Conservation (phyloP, 2,888 invertebrate species). For the Eremobia ochroleuca region DNA sequence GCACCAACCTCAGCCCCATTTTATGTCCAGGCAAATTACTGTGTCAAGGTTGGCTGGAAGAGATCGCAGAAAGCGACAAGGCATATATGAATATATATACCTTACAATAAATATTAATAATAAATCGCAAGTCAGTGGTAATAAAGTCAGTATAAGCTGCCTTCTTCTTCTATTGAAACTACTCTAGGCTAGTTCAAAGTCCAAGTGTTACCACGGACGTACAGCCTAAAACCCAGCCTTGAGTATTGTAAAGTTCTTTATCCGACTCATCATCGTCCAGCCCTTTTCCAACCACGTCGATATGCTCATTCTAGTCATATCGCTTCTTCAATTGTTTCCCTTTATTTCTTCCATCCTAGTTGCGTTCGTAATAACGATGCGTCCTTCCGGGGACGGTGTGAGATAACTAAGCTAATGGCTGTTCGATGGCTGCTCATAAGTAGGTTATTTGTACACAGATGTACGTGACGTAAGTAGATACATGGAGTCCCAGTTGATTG, state of each 20-base stretch:
- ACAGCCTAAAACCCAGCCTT: not conserved
- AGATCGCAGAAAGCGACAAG: too few relatives aligned
- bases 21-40: too few relatives aligned
- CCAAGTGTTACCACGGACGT: not conserved
- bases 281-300: not conserved
- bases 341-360: conserved; percentile 29
- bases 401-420: conserved; percentile 64
- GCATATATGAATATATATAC: too few relatives aligned
- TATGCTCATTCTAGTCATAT: conserved; percentile 17
- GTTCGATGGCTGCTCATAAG: conserved; percentile 58
- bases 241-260: not conserved
- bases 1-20: too few relatives aligned
- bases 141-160: not conserved
- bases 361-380: conserved; percentile 58
- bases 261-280: too few relatives aligned
- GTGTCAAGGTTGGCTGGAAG: too few relatives aligned
- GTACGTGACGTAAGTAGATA: conserved; percentile 40
- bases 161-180: not conserved
- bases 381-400: conserved; percentile 51
- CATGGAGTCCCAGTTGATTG: conserved; percentile 39
- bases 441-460: conserved; percentile 63
- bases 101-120: too few relatives aligned
- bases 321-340: not conserved
- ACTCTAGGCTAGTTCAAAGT: not conserved
- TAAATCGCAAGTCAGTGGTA: not conserved